A percentile compares a stretch with the other conserved stretches of the same genome.
Conservation (phyloP, 2,888 invertebrate species). For the Diplolepis rosae region DNA sequence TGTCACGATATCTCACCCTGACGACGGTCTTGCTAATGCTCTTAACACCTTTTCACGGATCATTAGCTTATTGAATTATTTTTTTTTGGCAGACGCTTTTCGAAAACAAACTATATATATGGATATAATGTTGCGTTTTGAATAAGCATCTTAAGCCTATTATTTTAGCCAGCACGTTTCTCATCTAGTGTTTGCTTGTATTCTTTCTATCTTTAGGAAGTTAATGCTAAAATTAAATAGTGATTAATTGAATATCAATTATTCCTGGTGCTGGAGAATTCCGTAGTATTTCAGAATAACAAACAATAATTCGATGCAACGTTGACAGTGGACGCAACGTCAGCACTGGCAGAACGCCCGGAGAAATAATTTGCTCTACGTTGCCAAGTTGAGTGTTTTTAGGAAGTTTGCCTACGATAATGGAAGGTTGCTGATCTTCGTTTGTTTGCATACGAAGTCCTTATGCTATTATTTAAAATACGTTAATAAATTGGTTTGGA, state of each 20-base stretch:
- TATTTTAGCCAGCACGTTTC: too few species aligned
- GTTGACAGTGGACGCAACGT: conserved; percentile 44
- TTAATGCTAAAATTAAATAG: too few species aligned
- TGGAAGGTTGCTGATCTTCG: conserved; percentile 22
- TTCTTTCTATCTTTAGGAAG: too few species aligned
- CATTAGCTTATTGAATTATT: not conserved
- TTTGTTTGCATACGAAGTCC: not conserved
- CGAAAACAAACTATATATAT: not conserved
- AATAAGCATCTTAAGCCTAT: too few species aligned
- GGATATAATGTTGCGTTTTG: too few species aligned
- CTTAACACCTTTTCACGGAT: not conserved
- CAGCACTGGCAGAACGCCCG: conserved; percentile 50
- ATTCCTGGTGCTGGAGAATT: too few species aligned
- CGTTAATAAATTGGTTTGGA: not conserved
- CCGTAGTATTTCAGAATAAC: not conserved
- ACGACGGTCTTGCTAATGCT: conserved; percentile 1
- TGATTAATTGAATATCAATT: too few species aligned
- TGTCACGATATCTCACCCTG: conserved; percentile 5
- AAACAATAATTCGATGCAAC: conserved; percentile 20
- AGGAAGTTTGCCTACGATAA: conserved; percentile 40
- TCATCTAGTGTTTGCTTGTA: too few species aligned
- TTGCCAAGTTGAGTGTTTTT: conserved; percentile 47
- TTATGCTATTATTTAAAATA: not conserved
- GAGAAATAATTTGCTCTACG: conserved; percentile 51
- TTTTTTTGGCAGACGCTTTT: not conserved